phyloP scores from a whole-genome alignment of 2,113 vertebrate species.

The Salvelinus alpinus region DNA sequence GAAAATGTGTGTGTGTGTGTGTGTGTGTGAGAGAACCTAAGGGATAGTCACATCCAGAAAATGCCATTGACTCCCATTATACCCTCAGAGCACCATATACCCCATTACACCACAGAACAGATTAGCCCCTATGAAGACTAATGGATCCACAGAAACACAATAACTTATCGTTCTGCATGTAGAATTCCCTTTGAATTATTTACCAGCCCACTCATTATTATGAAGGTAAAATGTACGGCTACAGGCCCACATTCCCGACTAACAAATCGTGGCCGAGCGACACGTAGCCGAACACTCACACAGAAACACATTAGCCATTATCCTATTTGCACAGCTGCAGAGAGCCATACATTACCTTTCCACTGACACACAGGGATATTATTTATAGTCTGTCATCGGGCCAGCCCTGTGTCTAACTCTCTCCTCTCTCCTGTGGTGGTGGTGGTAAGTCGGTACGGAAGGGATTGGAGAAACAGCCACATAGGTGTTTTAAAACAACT shows the following conservation, averaged over 20 bases:
- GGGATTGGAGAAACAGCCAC: not conserved
- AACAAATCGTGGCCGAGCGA: constrained; percentile 19
- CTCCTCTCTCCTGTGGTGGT: constrained; percentile 19
- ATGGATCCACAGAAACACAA: constrained; percentile 62
- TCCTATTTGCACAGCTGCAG: constrained; percentile 62
- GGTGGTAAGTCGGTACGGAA: not conserved
- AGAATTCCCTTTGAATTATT: constrained; percentile 63
- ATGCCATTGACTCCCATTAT: constrained; percentile 66
- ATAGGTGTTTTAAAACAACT: not conserved
- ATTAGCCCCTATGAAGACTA: constrained; percentile 66
- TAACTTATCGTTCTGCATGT: constrained; percentile 54
- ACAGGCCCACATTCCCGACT: constrained; percentile 6
- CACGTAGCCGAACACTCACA: not conserved
- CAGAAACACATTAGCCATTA: constrained; percentile 30
- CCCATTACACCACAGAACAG: constrained; percentile 45
- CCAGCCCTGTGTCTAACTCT: constrained; percentile 32
- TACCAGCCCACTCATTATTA: constrained; percentile 46
- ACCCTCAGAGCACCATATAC: constrained; percentile 34
- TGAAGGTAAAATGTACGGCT: constrained; percentile 19
- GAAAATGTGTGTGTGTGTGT: constrained; percentile 2
- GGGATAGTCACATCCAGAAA: constrained; percentile 45
- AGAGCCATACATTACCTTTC: constrained; percentile 48
- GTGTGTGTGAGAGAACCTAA: constrained; percentile 8
- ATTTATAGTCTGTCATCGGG: constrained; percentile 56
- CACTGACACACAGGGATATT: constrained; percentile 58